Percentiles rank a stretch among this genome's conserved stretches.
Evolutionary conservation across 2,888 invertebrate species (phyloP).

Genomic region (Philereme vetulata): DNA sequence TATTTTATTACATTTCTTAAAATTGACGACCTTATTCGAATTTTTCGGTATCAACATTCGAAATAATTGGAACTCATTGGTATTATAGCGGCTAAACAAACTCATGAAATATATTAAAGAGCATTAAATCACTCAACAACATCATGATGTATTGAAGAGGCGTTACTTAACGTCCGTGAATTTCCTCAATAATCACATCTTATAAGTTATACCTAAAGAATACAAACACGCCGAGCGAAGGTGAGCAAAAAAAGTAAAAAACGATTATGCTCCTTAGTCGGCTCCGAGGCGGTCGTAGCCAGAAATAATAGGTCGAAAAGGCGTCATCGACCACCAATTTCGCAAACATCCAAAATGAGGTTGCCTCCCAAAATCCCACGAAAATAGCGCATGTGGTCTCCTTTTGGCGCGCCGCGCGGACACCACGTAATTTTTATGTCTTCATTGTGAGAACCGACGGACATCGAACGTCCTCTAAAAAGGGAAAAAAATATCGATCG

Average conservation of each 20-base stretch:
- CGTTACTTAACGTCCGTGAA: conserved; percentile 49
- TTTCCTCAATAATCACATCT: conserved; percentile 75
- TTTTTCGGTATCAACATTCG: conserved; percentile 1
- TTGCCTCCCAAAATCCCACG: conserved; percentile 62
- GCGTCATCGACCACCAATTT: conserved; percentile 81
- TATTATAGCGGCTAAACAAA: conserved; percentile 12
- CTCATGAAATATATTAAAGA: conserved; percentile 13
- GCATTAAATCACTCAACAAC: conserved; percentile 24
- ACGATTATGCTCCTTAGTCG: conserved; percentile 65
- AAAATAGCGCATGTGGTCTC: conserved; percentile 77
- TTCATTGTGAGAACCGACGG: conserved; percentile 76
- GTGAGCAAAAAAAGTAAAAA: conserved; percentile 53
- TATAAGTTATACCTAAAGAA: conserved; percentile 69
- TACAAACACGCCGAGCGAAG: conserved; percentile 73
- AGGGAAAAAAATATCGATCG: conserved; percentile 57
- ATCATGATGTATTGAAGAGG: conserved; percentile 34
- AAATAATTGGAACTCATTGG: conserved; percentile 8
- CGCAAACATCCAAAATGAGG: conserved; percentile 62
- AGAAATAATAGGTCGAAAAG: conserved; percentile 78
- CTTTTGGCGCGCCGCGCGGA: conserved; percentile 73
- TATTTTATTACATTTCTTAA: conserved; percentile 24
- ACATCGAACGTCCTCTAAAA: conserved; percentile 56
- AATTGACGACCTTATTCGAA: conserved; percentile 20
- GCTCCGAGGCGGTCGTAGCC: conserved; percentile 63
- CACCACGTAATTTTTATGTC: conserved; percentile 77